Evolutionary conservation across 2,888 invertebrate genomes (phyloP), one percentile per base, ranked within the genome.

Genomic region (Meta bourneti): DNA sequence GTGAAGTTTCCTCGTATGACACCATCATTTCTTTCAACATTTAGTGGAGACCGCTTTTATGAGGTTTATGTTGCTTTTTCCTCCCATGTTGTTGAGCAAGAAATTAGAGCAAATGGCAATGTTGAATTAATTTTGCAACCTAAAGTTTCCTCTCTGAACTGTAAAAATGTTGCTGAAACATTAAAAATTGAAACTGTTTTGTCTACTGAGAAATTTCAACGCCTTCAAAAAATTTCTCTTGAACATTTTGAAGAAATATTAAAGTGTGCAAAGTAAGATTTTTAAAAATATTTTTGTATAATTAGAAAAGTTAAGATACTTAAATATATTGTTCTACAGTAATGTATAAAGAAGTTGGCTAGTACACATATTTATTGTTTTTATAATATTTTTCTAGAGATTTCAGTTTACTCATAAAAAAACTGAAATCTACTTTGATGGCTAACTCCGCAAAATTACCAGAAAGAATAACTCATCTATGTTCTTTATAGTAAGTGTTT

Each of bases 11-110:
- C 88, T 69, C 87, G 84, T 7, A 72, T 91, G 72, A 82, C 78
- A 11, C 74, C 61, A 4, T 88, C 91, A 51, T 13, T 91, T 48
- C 34, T 91, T 9, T 84, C 87, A 54, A 82, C 91, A 49, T 82
- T 82, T 80, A 75, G 91, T 20, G 88, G 88, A 13, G 91, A 91
- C 51, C 77, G 88, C 7, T 91, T 91, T 69, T 91, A 85, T 74
- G 61, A 83, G 20, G 34, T 88, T 4, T 88, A 88, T 51, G 70
- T 91, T n/a, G 78, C 83, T 7, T 88, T 91, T 80, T 91, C 91
- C 19, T 9, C 69, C 34, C 86, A 91, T 71, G 84, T 88, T 8
- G 7, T 91, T 6, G 51, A 84, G 20, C 74, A 79, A 79, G 52
- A 19, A 8, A 74, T 87, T 20, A 61, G 20, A 52, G 51, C 52